Conservation (phyloP, 2,797 vertebrate species). For the Gastrophryne carolinensis region DNA sequence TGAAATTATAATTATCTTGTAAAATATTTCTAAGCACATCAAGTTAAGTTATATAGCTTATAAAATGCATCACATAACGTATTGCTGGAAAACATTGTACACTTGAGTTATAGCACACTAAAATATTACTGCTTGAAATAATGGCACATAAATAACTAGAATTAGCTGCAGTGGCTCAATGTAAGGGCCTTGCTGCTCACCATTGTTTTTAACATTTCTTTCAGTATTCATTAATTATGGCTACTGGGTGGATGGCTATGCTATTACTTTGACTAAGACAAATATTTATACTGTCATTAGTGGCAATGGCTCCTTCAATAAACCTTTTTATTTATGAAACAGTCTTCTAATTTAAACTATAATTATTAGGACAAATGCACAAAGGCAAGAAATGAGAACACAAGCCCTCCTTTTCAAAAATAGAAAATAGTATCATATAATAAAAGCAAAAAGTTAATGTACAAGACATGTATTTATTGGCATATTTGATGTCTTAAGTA, state of each 20-base stretch:
- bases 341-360: not conserved
- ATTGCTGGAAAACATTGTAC: not conserved
- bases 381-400: not conserved
- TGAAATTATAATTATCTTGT: conserved; percentile 3
- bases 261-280: not conserved
- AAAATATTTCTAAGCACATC: not conserved
- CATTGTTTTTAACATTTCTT: conserved; percentile 2
- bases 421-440: too few species aligned
- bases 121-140: conserved; percentile 11
- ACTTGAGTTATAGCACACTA: conserved; percentile 12
- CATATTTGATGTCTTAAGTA: too few species aligned
- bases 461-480: too few species aligned
- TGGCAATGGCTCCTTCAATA: not conserved
- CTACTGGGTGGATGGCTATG: not conserved
- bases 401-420: not conserved
- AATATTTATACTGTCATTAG: conserved; percentile 4
- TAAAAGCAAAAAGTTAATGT: too few species aligned
- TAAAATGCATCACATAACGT: not conserved
- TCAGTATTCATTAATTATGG: conserved; percentile 4
- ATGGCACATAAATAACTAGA: conserved; percentile 23
- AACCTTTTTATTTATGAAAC: not conserved
- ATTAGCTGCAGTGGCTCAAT: not conserved
- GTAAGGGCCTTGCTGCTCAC: not conserved
- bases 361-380: not conserved
- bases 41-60: not conserved